Evolutionary conservation across 2,113 vertebrate species (phyloP).

Genomic region (Columbina picui): DNA sequence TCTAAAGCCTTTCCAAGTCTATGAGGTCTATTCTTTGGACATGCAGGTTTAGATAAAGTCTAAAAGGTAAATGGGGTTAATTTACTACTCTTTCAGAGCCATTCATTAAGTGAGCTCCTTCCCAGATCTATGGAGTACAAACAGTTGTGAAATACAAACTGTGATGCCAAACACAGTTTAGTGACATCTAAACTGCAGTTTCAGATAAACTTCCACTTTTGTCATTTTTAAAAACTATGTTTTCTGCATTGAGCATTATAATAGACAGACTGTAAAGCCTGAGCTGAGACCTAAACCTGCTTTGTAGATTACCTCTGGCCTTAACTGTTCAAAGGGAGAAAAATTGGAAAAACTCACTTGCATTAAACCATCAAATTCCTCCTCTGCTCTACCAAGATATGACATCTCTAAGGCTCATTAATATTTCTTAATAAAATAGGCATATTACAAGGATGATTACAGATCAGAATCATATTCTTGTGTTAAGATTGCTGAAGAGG

Average conservation of each 20-base stretch:
- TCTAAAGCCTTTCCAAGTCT: background rate
- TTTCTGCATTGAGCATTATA: background rate
- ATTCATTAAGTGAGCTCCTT: background rate
- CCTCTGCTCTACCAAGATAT: background rate
- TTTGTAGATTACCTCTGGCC: background rate
- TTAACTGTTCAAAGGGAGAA: background rate
- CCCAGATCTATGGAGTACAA: background rate
- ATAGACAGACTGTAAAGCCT: background rate
- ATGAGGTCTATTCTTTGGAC: background rate
- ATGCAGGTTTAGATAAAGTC: background rate
- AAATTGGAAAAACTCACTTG: background rate
- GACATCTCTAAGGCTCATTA: background rate
- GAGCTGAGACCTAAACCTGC: background rate
- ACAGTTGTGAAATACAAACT: background rate
- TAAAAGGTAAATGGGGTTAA: background rate
- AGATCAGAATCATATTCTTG: background rate
- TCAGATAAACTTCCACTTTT: background rate
- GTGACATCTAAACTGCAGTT: background rate
- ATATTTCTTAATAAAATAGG: background rate
- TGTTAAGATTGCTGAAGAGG: background rate
- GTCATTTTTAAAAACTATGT: fast-evolving
- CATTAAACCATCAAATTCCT: background rate
- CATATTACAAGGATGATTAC: background rate
- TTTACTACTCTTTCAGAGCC: background rate
- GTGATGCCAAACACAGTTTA: background rate